phyloP scores from a whole-genome alignment of 2,888 invertebrate genomes.

The Synanthedon andrenaeformis region DNA sequence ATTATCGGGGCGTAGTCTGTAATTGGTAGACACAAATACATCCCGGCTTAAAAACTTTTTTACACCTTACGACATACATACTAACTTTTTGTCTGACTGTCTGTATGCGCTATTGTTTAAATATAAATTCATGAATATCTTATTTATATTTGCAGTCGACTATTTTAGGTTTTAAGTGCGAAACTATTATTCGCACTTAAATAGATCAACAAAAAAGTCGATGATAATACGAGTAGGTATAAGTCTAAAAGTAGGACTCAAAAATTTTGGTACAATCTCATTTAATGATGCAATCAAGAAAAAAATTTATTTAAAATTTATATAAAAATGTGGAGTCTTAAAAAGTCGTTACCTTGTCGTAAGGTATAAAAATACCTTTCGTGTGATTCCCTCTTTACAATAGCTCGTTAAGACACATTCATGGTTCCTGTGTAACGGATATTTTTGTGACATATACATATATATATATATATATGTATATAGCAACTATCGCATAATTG shows the following conservation, averaged over 20 bases:
- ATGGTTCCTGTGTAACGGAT: constrained; percentile 50
- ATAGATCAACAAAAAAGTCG: too few species aligned
- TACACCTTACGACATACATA: constrained; percentile 23
- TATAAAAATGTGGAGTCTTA: too few species aligned
- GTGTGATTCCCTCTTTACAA: constrained; percentile 41
- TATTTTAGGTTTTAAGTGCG: too few species aligned
- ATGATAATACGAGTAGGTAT: too few species aligned
- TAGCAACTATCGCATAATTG: neutral
- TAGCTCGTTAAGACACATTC: constrained; percentile 62
- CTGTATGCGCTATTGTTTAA: too few species aligned
- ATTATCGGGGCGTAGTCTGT: constrained; percentile 49
- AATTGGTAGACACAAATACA: constrained; percentile 48
- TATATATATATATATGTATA: neutral
- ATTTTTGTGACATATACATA: constrained; percentile 31
- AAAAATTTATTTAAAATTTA: too few species aligned
- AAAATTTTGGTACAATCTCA: too few species aligned
- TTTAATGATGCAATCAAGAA: too few species aligned
- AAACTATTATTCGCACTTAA: too few species aligned
- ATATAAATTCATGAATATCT: too few species aligned
- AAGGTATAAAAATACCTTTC: constrained; percentile 10
- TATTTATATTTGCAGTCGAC: too few species aligned
- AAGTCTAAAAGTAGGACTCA: too few species aligned
- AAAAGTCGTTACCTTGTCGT: neutral
- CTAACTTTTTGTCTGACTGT: neutral
- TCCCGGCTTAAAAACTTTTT: constrained; percentile 15